phyloP scores from a whole-genome alignment of 2,888 invertebrate species.

The Agrilus biguttatus region DNA sequence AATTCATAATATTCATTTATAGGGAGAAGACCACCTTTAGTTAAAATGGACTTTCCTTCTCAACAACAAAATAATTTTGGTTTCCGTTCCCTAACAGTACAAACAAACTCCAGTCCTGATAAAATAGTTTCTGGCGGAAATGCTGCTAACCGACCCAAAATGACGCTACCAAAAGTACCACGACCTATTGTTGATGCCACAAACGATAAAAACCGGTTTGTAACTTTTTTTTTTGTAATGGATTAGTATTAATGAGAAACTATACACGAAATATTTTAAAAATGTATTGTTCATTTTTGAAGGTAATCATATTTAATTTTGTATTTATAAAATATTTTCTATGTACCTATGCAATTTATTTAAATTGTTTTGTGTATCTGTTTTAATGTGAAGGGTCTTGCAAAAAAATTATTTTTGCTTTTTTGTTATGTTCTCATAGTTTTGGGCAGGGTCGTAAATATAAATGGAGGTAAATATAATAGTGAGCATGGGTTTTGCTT shows the following conservation, averaged over 20 bases:
- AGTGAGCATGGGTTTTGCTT: conserved; percentile 2
- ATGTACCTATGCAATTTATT: too few species aligned
- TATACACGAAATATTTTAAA: too few species aligned
- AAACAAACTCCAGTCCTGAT: conserved; percentile 10
- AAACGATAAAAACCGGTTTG: conserved; percentile 24
- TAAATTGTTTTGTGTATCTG: too few species aligned
- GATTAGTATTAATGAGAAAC: too few species aligned
- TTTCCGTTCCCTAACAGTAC: conserved; percentile 20
- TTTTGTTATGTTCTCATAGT: conserved; percentile 1
- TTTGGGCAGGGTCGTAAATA: conserved; percentile 2
- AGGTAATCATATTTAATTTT: too few species aligned
- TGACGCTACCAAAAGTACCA: conserved; percentile 24
- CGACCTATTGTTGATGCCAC: conserved; percentile 22
- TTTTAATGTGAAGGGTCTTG: too few species aligned
- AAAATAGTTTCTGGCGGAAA: conserved; percentile 10
- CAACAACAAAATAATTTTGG: conserved; percentile 15
- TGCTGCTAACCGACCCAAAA: conserved; percentile 23
- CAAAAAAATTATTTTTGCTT: neutral
- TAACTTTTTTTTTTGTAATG: neutral
- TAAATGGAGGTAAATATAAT: conserved; percentile 1
- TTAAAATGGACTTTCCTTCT: conserved; percentile 10
- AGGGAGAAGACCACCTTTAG: conserved; percentile 8
- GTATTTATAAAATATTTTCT: too few species aligned
- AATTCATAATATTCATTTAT: neutral
- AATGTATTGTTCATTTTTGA: too few species aligned